These are phyloP conservation scores for Dermatophagoides farinae DNA, from an alignment of 1,140 invertebrate species.

Conservation along the genomic window DNA sequence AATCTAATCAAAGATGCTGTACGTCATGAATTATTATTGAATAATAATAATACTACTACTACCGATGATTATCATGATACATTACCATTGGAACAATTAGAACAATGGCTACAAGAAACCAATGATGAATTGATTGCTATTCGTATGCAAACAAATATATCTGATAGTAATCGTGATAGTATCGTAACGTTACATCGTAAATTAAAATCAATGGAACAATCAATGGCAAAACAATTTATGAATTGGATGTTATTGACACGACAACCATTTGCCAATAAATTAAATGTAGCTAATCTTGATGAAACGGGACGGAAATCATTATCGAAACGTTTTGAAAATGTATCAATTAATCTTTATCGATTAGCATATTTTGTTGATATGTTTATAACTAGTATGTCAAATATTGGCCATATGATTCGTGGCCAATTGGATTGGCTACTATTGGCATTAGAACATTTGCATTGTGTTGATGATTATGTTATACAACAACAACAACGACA, in stretches of 20 bases:
- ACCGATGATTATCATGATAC: background rate
- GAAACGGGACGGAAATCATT: too few relatives aligned
- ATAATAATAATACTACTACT: background rate
- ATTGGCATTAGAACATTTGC: background rate
- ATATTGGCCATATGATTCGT: background rate
- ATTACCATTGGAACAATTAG: background rate
- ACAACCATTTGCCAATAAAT: background rate
- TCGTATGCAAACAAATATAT: background rate
- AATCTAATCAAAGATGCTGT: background rate
- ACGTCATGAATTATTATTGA: background rate
- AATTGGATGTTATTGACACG: background rate
- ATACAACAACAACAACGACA: background rate
- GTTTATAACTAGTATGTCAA: background rate
- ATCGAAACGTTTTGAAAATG: background rate
- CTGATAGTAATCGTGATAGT: background rate
- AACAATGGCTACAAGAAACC: slow-evolving; percentile 7
- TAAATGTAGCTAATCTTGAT: background rate
- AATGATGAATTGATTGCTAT: slow-evolving; percentile 12
- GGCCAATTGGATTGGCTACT: background rate
- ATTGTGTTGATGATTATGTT: background rate
- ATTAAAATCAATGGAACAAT: background rate
- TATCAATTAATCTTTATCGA: background rate
- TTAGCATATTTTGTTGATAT: background rate
- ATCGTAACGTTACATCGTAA: background rate
- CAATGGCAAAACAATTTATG: background rate